Evolutionary conservation across 2,888 invertebrate species (phyloP).

Genomic region (Tholera decimalis): DNA sequence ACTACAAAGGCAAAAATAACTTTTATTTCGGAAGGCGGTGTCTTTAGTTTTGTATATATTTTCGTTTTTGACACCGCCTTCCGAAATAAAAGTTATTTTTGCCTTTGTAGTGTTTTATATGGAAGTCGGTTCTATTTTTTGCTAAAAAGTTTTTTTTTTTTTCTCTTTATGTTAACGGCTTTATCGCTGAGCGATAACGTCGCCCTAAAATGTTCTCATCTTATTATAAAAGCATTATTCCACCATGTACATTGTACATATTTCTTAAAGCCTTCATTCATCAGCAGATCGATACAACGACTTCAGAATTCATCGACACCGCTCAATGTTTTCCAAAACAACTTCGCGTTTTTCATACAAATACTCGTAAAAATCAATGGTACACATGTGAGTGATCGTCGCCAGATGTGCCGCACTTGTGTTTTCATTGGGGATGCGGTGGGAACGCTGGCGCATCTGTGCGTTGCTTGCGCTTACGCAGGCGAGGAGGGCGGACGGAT

Average conservation of each 20-base stretch:
- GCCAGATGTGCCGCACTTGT: conserved; percentile 87
- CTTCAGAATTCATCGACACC: conserved; percentile 11
- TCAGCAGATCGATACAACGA: conserved; percentile 1
- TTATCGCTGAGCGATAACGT: too few relatives aligned
- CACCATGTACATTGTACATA: neutral
- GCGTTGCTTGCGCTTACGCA: conserved; percentile 44
- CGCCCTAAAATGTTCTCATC: too few relatives aligned
- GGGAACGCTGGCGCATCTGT: conserved; percentile 75
- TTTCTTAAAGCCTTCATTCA: conserved; percentile 4
- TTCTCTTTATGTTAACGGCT: too few relatives aligned
- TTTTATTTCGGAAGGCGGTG: too few relatives aligned
- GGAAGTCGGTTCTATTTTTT: too few relatives aligned
- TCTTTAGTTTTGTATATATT: too few relatives aligned
- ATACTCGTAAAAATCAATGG: conserved; percentile 65
- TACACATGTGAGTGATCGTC: conserved; percentile 73
- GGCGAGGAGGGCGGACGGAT: conserved; percentile 52
- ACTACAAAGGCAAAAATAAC: too few relatives aligned
- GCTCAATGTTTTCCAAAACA: conserved; percentile 17
- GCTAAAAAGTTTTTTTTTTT: too few relatives aligned
- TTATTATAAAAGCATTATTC: neutral
- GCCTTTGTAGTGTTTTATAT: too few relatives aligned
- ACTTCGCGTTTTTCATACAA: conserved; percentile 46
- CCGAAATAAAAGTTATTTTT: too few relatives aligned
- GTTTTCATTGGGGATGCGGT: conserved; percentile 77
- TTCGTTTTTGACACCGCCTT: too few relatives aligned